Evolutionary conservation across 2,888 invertebrate genomes (phyloP).

Genomic region (Cataglyphis cursor): DNA sequence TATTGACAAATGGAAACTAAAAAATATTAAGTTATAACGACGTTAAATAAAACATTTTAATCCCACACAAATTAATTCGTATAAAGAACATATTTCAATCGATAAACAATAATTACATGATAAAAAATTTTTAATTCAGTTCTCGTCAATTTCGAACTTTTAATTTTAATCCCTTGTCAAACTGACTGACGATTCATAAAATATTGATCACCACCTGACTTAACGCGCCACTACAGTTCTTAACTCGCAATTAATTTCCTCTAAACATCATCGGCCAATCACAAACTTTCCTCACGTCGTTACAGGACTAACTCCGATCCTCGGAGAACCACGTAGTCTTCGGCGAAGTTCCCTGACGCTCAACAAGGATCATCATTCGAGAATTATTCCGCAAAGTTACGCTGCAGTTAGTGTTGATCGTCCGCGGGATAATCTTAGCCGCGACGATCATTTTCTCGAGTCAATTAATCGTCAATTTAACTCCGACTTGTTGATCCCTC

Average conservation of each 20-base stretch:
- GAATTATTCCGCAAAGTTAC: conserved; percentile 40
- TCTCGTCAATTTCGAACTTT: neutral
- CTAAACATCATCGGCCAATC: conserved; percentile 46
- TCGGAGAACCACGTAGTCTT: conserved; percentile 45
- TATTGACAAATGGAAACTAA: neutral
- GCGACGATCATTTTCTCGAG: conserved; percentile 22
- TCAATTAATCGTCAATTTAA: conserved; percentile 39
- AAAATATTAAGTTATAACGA: neutral
- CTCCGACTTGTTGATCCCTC: conserved; percentile 44
- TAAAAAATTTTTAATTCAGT: conserved; percentile 13
- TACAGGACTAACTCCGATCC: conserved; percentile 33
- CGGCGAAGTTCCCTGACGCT: conserved; percentile 21
- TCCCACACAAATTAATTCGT: neutral
- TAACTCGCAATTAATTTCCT: conserved; percentile 55
- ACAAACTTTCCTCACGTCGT: conserved; percentile 52
- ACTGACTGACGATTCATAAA: conserved; percentile 36
- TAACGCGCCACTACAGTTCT: conserved; percentile 40
- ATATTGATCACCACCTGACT: conserved; percentile 20
- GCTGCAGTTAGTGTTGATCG: conserved; percentile 21
- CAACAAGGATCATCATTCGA: conserved; percentile 37
- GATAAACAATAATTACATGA: neutral
- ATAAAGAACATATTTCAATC: neutral
- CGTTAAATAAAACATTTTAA: neutral
- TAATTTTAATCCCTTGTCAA: neutral
- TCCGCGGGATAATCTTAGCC: conserved; percentile 4